Evolutionary conservation across 2,888 invertebrate genomes (phyloP), one percentile per base, ranked within the genome.

Genomic region (Schrankia costaestrigalis): DNA sequence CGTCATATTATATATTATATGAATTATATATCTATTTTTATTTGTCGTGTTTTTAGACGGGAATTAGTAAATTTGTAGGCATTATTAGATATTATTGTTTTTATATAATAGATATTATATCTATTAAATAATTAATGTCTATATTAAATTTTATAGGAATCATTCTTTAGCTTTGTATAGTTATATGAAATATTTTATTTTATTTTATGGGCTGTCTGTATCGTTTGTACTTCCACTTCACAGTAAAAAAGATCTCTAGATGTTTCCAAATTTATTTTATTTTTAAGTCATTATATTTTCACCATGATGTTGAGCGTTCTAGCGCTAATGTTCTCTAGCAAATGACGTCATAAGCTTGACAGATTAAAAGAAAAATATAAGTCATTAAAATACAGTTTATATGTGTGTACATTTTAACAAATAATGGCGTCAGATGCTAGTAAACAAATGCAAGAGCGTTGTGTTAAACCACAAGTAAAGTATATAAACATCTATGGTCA

Each of bases 401-500:
- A 19, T 29, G 19, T 19, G 10, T 18, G 17, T 21, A 23, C 15
- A 10, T 28, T 9, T 8, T 27, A 14, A 24, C 28, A n/a, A 12
- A 12, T 29, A n/a, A 17, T 41, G 41, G 46, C 46, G 52, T 48
- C 52, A 45, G 26, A 31, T 17, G 35, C 9, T 15, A 34, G 46
- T 48, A 31, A 49, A 46, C 48, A 56, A 34, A 30, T 7, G 4
- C 21, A n/a, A 22, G 31, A 39, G 35, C 25, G 58, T 71, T 72
- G 69, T 71, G 67, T 75, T 75, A 68, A 41, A 38, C 42, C 67
- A 63, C 70, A 48, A 46, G 40, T 46, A 46, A 66, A 69, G 64
- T 76, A 72, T 77, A 73, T 75, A 63, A 65, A 66, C 58, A 66
- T 80, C 82, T 82, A 69, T 84, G 83, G 82, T 83, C 61, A 78